Evolutionary conservation across 2,797 vertebrate genomes (phyloP).

Genomic region (Sternotherus odoratus): DNA sequence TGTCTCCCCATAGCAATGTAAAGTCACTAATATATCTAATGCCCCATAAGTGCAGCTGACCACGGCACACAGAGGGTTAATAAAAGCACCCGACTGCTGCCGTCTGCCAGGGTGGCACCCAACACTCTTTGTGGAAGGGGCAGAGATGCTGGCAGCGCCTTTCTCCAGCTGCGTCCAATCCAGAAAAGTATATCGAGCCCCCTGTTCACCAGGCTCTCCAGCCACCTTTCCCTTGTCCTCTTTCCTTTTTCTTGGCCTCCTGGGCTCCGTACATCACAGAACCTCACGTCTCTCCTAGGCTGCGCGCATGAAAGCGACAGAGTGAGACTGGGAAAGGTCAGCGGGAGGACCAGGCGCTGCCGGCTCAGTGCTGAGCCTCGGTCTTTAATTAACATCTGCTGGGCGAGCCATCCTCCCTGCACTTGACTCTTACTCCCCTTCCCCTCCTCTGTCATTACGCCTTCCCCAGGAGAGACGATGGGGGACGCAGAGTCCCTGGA

Average conservation of each 20-base stretch:
- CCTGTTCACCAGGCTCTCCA: not conserved
- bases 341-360: not conserved
- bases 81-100: rapidly evolving
- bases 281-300: not conserved
- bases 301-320: not conserved
- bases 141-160: not conserved
- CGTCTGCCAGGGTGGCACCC: not conserved
- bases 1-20: not conserved
- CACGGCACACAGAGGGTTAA: rapidly evolving
- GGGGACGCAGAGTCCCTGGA: not conserved
- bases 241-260: not conserved
- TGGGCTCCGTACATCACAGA: not conserved
- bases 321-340: conserved; percentile 39
- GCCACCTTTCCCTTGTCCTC: not conserved
- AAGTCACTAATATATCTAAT: not conserved
- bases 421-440: not conserved
- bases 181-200: not conserved
- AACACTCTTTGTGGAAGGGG: not conserved
- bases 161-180: not conserved
- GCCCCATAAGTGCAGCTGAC: not conserved
- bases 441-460: conserved; percentile 52
- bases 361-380: conserved; percentile 3
- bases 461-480: not conserved
- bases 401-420: conserved; percentile 22
- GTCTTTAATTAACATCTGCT: conserved; percentile 51